A percentile compares a stretch with the other conserved stretches of the same genome.
Conservation (phyloP, 2,113 vertebrate species). For the Rhinolophus ferrumequinum region DNA sequence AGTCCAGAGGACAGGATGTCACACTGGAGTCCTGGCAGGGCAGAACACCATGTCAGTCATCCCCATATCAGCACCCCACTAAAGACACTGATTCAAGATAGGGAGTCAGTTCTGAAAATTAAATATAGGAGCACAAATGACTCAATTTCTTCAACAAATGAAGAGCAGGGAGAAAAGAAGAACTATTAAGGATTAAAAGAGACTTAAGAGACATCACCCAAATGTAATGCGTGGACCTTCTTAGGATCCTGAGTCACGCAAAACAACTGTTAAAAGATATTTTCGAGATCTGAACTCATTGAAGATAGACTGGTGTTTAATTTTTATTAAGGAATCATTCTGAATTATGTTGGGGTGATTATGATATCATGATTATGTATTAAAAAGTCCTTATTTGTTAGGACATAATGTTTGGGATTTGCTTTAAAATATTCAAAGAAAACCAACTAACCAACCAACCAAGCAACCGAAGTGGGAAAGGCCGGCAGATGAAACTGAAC, state of each 20-base stretch:
- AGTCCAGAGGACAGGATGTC: background rate
- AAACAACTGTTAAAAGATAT: background rate
- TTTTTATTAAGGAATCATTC: background rate
- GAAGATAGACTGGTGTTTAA: background rate
- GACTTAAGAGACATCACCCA: background rate
- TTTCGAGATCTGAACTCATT: background rate
- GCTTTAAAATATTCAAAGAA: background rate
- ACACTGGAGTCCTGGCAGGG: accelerated
- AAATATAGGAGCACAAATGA: background rate
- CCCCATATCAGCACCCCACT: background rate
- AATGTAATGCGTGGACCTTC: background rate
- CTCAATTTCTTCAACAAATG: background rate
- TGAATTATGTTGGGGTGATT: background rate
- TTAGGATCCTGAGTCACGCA: background rate
- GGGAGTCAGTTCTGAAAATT: background rate
- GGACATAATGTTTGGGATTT: background rate
- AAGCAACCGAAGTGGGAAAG: background rate
- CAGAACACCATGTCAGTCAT: background rate
- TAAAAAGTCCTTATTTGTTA: background rate
- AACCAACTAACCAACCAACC: background rate
- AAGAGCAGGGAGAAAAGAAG: background rate
- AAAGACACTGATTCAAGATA: background rate
- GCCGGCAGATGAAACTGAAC: background rate
- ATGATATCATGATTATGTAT: background rate
- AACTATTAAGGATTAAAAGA: background rate